Evolutionary conservation across 1,140 invertebrate species (phyloP).

Genomic region (Trypoxylus dichotomus): DNA sequence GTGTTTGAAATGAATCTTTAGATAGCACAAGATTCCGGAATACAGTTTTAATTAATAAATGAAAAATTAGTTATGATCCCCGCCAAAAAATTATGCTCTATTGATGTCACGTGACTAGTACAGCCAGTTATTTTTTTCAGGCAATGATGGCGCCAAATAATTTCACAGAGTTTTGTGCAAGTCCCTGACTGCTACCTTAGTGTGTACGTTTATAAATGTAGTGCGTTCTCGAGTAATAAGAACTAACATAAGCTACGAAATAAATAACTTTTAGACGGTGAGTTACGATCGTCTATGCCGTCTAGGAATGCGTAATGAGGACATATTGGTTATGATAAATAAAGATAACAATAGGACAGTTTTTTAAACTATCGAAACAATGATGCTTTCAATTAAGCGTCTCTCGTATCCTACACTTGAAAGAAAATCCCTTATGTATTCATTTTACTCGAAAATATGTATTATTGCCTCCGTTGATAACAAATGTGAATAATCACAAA

Average conservation of each 20-base stretch:
- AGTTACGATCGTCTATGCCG: conserved; percentile 21
- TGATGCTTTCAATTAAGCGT: background rate
- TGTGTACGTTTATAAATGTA: conserved; percentile 48
- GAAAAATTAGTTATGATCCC: conserved; percentile 32
- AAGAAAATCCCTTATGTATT: conserved; percentile 5
- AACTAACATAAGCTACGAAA: conserved; percentile 36
- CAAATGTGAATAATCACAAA: conserved; percentile 11
- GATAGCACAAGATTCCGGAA: background rate
- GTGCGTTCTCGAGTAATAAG: conserved; percentile 22
- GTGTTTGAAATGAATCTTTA: background rate
- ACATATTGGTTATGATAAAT: conserved; percentile 58
- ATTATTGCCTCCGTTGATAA: conserved; percentile 26
- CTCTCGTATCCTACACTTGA: background rate
- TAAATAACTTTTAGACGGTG: conserved; percentile 16
- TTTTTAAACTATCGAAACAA: conserved; percentile 33
- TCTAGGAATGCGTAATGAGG: conserved; percentile 58
- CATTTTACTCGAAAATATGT: background rate
- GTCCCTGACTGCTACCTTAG: conserved; percentile 49
- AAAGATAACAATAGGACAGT: conserved; percentile 34
- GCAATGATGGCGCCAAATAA: conserved; percentile 64
- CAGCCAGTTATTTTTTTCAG: conserved; percentile 55
- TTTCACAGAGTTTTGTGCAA: conserved; percentile 31
- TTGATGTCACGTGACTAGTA: conserved; percentile 58
- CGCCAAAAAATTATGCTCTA: conserved; percentile 49
- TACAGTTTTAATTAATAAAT: conserved; percentile 25